Conservation (phyloP, 2,797 vertebrate species). For the Phataginus tetradactyla region DNA sequence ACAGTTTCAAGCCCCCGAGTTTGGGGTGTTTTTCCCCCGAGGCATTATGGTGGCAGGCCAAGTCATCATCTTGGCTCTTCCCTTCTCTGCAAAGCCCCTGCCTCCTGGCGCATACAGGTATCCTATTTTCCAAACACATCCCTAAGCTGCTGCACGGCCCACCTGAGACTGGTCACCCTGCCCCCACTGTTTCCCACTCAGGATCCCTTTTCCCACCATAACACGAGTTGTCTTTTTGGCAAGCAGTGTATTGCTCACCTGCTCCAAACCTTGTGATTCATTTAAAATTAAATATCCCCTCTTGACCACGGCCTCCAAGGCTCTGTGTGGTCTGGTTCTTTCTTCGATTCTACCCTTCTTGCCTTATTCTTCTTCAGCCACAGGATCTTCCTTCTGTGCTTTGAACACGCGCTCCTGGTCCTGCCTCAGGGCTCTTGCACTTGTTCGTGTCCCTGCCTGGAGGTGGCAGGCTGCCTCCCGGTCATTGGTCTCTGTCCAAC, state of each 20-base stretch:
- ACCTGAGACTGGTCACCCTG: too few relatives aligned
- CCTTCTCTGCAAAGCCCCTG: background rate
- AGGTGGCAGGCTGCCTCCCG: too few relatives aligned
- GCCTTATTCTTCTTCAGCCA: background rate
- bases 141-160: background rate
- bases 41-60: rapidly evolving
- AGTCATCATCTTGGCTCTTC: too few relatives aligned
- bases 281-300: background rate
- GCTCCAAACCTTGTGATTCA: background rate
- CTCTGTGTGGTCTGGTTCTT: too few relatives aligned
- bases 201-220: background rate
- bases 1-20: background rate
- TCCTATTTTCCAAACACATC: background rate
- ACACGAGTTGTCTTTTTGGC: background rate
- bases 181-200: background rate
- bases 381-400: background rate
- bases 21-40: background rate
- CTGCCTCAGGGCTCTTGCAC: background rate
- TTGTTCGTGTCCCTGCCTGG: background rate
- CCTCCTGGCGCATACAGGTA: too few relatives aligned
- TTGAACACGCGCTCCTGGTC: background rate
- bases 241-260: background rate
- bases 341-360: background rate
- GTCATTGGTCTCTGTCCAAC: background rate
- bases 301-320: background rate